phyloP scores from a whole-genome alignment of 1,140 invertebrate species.

The Chionoecetes opilio region DNA sequence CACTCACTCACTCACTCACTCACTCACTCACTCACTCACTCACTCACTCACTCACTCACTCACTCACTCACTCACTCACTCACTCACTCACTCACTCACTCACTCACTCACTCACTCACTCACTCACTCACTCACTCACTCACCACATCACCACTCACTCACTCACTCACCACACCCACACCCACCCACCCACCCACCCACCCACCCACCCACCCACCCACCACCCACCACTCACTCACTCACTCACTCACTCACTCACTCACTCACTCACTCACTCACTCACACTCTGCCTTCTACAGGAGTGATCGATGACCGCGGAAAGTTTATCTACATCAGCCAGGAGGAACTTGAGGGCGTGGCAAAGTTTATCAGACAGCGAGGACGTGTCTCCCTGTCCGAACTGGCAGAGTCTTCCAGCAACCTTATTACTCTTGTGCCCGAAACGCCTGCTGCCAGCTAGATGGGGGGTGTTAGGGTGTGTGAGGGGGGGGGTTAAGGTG shows the following conservation, averaged over 20 bases:
- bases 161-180: neutral
- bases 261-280: no score
- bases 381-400: constrained; percentile 96
- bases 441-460: constrained; percentile 39
- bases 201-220: neutral
- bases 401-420: constrained; percentile 97
- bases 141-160: no score
- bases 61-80: neutral
- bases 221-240: neutral
- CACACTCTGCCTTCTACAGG: constrained; percentile 86
- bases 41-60: neutral
- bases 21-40: no score
- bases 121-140: no score
- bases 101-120: neutral
- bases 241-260: neutral
- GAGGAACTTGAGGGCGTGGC: constrained; percentile 96
- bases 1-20: neutral
- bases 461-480: neutral
- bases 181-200: neutral
- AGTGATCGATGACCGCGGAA: constrained; percentile 99
- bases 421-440: constrained; percentile 92
- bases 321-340: constrained; percentile 98
- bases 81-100: no score
- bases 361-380: constrained; percentile 97
- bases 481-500: neutral